Percentiles rank a stretch among this genome's conserved stretches.
Evolutionary conservation across 2,113 vertebrate genomes (phyloP).

Genomic region (Cheirogaleus medius): DNA sequence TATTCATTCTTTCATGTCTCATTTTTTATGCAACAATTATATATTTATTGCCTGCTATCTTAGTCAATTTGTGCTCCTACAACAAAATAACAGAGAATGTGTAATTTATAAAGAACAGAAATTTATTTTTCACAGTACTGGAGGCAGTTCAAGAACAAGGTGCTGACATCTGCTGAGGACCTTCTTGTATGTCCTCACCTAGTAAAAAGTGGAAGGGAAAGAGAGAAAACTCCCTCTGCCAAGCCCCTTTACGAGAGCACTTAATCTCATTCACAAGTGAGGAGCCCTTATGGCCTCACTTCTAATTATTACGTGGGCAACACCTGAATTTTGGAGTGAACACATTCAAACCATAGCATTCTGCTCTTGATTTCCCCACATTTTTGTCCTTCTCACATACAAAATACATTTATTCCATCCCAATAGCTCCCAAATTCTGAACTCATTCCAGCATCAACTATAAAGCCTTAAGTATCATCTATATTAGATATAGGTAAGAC

Average conservation of each 20-base stretch:
- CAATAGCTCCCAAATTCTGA: not conserved
- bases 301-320: too few relatives aligned
- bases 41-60: not conserved
- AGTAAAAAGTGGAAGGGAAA: not conserved
- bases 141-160: not conserved
- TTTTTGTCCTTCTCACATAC: not conserved
- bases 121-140: not conserved
- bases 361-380: not conserved
- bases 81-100: not conserved
- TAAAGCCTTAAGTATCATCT: not conserved
- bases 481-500: not conserved
- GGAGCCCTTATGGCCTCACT: not conserved
- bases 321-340: not conserved
- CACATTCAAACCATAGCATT: not conserved
- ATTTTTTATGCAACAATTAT: not conserved
- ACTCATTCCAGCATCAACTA: not conserved
- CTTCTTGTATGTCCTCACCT: not conserved
- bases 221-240: not conserved
- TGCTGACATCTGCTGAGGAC: not conserved
- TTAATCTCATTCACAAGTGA: not conserved
- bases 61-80: not conserved
- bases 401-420: not conserved
- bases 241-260: not conserved
- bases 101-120: not conserved
- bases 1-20: not conserved